Evolutionary conservation across 2,797 vertebrate genomes (phyloP), one percentile per base, ranked within the genome.

Genomic region (Myotis vivesi): DNA sequence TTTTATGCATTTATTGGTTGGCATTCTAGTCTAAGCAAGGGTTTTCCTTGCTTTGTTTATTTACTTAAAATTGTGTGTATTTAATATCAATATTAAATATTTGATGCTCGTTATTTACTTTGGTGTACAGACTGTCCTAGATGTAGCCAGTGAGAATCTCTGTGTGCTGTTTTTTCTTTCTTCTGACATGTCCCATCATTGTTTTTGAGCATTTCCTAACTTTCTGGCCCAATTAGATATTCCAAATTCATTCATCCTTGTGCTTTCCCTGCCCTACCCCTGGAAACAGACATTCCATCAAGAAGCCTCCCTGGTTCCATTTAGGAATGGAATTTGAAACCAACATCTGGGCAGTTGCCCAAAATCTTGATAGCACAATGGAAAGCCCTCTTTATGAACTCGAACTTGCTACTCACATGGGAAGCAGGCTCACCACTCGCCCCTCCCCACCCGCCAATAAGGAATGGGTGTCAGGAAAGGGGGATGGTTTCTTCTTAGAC

Each of bases 241-340:
- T 84, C 41, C 41, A 87, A 1, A 23, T 64, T 87, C 69, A 90
- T 51, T 88, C 33, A 79, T 90, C 57, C 64, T 77, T 51, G 8
- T n/a, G 23, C 15, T 91, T 88, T 57, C 25, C 44, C 72, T 91
- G 57, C 33, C 46, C 33, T 89, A 30, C 59, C 33, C 36, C 81
- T 91, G 36, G 25, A 89, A 66, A 53, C 76, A 84, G 87, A 49
- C 30, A n/a, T 77, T 93, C 87, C 87, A 66, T 6, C 8, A 80
- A 66, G 62, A 82, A 97, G 59, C 11, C 3, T 51, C 69, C 53
- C 62, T 55, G 44, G 17, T 51, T 92, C 75, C 64, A 55, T 72
- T 95, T 93, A 75, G 22, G 71, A 66, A 66, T 91, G 75, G 66
- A 87, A 91, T 95, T 92, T 91, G 82, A 96, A 95, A 89, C 69